These are phyloP conservation scores for Hartigia nigra DNA, from an alignment of 2,888 invertebrate species.

Conservation along the genomic window DNA sequence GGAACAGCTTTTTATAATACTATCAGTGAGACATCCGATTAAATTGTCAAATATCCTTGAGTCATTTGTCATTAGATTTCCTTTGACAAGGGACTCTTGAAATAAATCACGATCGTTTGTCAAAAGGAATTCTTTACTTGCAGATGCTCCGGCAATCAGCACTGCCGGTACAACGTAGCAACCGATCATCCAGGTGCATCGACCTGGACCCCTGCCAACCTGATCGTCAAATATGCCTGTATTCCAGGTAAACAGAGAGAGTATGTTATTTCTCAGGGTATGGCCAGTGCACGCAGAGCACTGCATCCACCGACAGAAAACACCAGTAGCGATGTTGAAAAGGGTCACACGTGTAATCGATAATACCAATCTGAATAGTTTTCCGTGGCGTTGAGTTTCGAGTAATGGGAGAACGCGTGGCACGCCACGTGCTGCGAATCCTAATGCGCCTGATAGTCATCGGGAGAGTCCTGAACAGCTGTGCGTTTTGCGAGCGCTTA, in stretches of 20 bases:
- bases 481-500: conserved; percentile 22
- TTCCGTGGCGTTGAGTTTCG: neutral
- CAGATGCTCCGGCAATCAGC: conserved; percentile 81
- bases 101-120: neutral
- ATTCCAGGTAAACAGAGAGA: conserved; percentile 72
- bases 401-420: neutral
- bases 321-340: neutral
- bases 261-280: neutral
- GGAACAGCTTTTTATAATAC: neutral
- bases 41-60: neutral
- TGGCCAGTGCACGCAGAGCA: neutral
- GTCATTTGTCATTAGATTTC: neutral
- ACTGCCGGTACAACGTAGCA: conserved; percentile 77
- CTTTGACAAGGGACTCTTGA: neutral
- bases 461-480: conserved; percentile 23
- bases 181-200: conserved; percentile 75
- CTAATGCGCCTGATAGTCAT: conserved; percentile 15
- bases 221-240: conserved; percentile 79
- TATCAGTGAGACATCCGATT: neutral
- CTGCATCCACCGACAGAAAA: neutral
- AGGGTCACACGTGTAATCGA: neutral
- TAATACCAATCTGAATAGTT: neutral
- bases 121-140: conserved; percentile 43
- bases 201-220: conserved; percentile 74
- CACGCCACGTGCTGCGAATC: conserved; percentile 19